These are phyloP conservation scores for Bombus breviceps DNA, from an alignment of 1,140 invertebrate genomes.

Conservation along the genomic window DNA sequence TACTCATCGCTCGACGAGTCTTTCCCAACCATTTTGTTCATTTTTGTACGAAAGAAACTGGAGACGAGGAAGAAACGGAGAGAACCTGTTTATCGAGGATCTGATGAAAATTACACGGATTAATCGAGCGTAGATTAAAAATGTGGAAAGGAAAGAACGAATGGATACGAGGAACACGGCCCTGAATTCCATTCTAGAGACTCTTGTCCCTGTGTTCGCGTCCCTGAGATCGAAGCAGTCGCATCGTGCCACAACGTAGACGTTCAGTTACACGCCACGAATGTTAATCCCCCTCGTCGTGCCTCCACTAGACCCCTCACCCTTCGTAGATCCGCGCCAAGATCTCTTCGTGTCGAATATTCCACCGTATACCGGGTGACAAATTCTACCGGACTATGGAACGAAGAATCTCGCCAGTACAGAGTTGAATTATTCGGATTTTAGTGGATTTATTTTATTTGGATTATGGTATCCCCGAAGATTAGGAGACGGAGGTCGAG, in stretches of 20 bases:
- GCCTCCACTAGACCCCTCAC: constrained; percentile 34
- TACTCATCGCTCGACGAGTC: not conserved
- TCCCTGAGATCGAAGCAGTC: constrained; percentile 32
- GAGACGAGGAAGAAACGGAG: not conserved
- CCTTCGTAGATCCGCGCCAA: constrained; percentile 52
- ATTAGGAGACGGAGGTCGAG: no score
- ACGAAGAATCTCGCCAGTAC: not conserved
- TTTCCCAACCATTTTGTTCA: not conserved
- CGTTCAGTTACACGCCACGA: constrained; percentile 55
- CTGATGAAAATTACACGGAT: not conserved
- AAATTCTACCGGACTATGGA: not conserved
- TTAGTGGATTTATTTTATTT: no score
- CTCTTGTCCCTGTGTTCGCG: not conserved
- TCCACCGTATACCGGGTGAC: constrained; percentile 43
- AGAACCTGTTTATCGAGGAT: not conserved
- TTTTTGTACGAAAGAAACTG: not conserved
- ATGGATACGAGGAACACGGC: not conserved
- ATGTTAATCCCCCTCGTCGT: constrained; percentile 55
- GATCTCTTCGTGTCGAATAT: constrained; percentile 43
- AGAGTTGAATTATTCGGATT: not conserved
- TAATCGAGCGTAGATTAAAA: not conserved
- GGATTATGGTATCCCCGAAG: no score
- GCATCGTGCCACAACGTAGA: constrained; percentile 41
- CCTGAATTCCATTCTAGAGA: constrained; percentile 18
- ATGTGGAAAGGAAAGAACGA: not conserved